These are phyloP conservation scores for Idaea dimidiata DNA, from an alignment of 2,888 invertebrate species.

Conservation along the genomic window DNA sequence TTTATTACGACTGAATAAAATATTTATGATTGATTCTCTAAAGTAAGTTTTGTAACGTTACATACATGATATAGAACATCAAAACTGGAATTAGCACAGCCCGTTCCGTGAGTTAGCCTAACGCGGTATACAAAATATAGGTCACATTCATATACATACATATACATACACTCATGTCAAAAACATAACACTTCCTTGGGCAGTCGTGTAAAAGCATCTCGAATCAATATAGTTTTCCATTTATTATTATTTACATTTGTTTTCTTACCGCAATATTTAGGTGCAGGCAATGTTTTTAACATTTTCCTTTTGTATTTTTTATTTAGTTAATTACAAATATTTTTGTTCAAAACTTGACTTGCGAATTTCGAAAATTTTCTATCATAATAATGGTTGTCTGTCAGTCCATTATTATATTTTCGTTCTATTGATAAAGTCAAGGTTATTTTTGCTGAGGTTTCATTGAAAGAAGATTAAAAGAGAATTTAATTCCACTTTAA, in stretches of 20 bases:
- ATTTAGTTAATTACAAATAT: slow-evolving; percentile 5
- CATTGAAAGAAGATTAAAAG: background rate
- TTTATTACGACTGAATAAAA: no score
- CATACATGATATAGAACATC: no score
- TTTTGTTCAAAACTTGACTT: slow-evolving; percentile 1
- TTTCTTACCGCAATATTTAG: background rate
- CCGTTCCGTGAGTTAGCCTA: no score
- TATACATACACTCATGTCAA: no score
- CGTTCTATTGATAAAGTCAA: background rate
- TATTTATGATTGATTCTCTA: no score
- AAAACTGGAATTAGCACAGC: no score
- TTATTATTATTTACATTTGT: background rate
- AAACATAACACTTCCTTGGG: no score
- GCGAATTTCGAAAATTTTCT: background rate
- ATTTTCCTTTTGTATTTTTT: slow-evolving; percentile 4
- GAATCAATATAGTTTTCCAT: background rate
- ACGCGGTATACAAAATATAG: no score
- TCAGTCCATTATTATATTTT: background rate
- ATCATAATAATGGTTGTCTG: background rate
- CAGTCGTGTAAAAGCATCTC: background rate
- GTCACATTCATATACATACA: no score
- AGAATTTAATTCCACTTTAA: slow-evolving; percentile 3
- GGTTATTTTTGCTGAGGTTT: background rate
- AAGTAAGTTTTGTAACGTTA: no score
- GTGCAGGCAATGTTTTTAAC: background rate